Percentiles rank a stretch among this genome's conserved stretches.
Conservation (phyloP, 2,797 vertebrate species). For the Cuniculus paca region DNA sequence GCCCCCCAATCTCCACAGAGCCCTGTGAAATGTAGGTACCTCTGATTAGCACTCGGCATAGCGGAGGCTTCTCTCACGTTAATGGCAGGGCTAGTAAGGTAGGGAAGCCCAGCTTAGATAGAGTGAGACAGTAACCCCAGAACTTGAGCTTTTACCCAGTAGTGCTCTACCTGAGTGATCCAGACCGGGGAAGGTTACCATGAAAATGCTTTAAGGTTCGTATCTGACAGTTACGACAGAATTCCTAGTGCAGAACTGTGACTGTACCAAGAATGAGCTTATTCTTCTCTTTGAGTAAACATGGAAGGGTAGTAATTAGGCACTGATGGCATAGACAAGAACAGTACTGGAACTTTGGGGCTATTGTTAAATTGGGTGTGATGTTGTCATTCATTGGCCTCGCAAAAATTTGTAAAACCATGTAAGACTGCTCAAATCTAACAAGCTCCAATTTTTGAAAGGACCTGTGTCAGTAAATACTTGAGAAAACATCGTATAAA, state of each 20-base stretch:
- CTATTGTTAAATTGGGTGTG: constrained; percentile 5
- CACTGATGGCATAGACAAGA: background rate
- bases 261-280: constrained; percentile 20
- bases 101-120: background rate
- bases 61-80: background rate
- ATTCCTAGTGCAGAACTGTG: background rate
- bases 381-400: constrained; percentile 47
- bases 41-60: background rate
- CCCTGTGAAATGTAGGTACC: background rate
- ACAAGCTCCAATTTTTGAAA: constrained; percentile 45
- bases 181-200: background rate
- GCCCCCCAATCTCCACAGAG: background rate
- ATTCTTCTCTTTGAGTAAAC: constrained; percentile 20
- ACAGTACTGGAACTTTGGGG: constrained; percentile 37
- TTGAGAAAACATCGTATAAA: constrained; percentile 44
- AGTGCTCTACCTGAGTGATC: background rate
- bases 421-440: background rate
- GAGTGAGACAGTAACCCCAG: background rate
- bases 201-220: background rate
- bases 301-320: constrained; percentile 6
- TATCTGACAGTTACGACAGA: background rate
- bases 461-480: constrained; percentile 10
- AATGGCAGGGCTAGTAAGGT: background rate
- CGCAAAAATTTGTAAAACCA: constrained; percentile 34
- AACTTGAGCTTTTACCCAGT: background rate